Percentiles rank a stretch among this genome's conserved stretches.
Conservation (phyloP, 2,888 invertebrate species). For the Polylopha cassiicola region DNA sequence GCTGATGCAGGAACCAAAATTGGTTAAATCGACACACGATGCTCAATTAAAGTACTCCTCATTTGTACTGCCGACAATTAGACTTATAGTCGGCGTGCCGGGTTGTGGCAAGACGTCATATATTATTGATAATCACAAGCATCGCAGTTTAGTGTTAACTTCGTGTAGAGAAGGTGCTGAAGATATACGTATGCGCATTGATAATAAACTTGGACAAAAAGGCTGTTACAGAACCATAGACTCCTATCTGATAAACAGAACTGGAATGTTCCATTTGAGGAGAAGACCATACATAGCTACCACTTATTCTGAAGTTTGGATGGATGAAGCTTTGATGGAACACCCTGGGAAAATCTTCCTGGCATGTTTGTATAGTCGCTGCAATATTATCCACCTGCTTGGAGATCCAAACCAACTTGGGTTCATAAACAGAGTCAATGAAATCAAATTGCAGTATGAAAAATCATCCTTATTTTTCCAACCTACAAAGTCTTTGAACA, state of each 20-base stretch:
- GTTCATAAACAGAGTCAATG: slow-evolving; percentile 12
- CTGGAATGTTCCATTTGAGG: too few relatives aligned
- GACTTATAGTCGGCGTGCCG: slow-evolving; percentile 11
- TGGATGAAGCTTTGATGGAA: slow-evolving; percentile 19
- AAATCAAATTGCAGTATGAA: slow-evolving; percentile 4
- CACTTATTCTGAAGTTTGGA: slow-evolving; percentile 10
- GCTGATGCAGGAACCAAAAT: too few relatives aligned
- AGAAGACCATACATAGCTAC: too few relatives aligned
- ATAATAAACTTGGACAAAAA: not conserved
- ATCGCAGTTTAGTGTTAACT: slow-evolving; percentile 12
- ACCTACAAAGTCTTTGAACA: not conserved
- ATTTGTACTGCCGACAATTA: slow-evolving; percentile 10
- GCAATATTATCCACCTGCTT: slow-evolving; percentile 4
- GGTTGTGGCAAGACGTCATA: slow-evolving; percentile 18
- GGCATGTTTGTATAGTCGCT: slow-evolving; percentile 14
- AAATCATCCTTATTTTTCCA: slow-evolving; percentile 13
- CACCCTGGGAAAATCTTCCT: slow-evolving; percentile 19
- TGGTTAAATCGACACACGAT: too few relatives aligned
- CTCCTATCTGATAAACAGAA: slow-evolving; percentile 15
- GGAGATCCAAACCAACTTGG: slow-evolving; percentile 19
- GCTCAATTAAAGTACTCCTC: too few relatives aligned
- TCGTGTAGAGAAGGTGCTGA: slow-evolving; percentile 17
- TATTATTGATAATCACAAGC: slow-evolving; percentile 9
- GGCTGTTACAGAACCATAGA: slow-evolving; percentile 17
- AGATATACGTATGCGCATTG: slow-evolving; percentile 15